phyloP scores from a whole-genome alignment of 1,140 invertebrate species.

The Thereuonema tuberculata region DNA sequence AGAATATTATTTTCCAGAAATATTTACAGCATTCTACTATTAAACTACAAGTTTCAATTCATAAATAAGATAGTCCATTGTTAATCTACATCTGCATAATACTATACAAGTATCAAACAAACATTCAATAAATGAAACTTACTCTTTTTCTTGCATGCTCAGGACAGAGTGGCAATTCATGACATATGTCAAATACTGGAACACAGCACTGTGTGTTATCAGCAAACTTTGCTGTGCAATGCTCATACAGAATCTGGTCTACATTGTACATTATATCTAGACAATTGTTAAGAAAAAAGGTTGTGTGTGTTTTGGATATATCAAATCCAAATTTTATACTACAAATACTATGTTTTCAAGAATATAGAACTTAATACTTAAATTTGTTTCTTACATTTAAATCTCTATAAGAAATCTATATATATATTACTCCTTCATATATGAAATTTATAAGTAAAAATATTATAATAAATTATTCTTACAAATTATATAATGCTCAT shows the following conservation, averaged over 20 bases:
- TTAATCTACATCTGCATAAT: background rate
- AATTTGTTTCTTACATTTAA: no score
- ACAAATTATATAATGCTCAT: no score
- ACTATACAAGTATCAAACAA: background rate
- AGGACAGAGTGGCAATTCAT: slow-evolving; percentile 65
- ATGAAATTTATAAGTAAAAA: no score
- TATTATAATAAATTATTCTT: no score
- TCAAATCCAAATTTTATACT: no score
- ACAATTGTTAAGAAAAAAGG: background rate
- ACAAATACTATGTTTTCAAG: no score
- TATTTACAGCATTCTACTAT: no score
- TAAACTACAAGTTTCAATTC: slow-evolving; percentile 12
- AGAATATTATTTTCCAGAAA: no score
- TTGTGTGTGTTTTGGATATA: no score
- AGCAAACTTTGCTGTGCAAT: slow-evolving; percentile 75
- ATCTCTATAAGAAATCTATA: no score
- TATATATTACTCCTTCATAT: no score
- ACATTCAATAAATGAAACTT: slow-evolving; percentile 17
- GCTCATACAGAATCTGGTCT: slow-evolving; percentile 72
- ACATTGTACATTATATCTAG: slow-evolving; percentile 66
- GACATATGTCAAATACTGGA: slow-evolving; percentile 69
- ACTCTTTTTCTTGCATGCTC: slow-evolving; percentile 59
- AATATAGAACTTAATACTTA: no score
- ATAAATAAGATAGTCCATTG: slow-evolving; percentile 11
- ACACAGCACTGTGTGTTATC: slow-evolving; percentile 77